These are phyloP conservation scores for Lucilia cuprina DNA, from an alignment of 1,140 invertebrate genomes.

Conservation along the genomic window DNA sequence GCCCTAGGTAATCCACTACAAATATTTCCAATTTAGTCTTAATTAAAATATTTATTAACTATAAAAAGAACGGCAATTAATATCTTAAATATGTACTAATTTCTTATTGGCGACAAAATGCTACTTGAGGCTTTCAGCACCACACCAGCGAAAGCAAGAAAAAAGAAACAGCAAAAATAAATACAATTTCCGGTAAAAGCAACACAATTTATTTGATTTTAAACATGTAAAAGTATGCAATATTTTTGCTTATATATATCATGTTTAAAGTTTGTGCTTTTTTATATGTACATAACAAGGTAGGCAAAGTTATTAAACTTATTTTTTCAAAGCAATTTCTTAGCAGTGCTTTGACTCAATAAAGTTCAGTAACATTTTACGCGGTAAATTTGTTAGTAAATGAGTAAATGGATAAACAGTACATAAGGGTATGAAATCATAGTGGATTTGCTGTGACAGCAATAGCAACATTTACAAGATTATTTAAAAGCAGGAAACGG, in stretches of 20 bases:
- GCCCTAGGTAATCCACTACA: no score
- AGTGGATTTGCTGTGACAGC: no score
- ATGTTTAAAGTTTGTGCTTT: neutral
- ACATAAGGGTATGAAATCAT: neutral
- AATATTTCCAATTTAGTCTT: no score
- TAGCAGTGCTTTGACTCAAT: neutral
- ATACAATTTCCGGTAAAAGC: neutral
- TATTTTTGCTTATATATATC: neutral
- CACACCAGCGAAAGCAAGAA: neutral
- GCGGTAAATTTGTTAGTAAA: neutral
- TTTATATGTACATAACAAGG: no score
- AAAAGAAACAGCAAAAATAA: neutral
- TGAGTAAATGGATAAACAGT: neutral
- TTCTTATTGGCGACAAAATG: no score
- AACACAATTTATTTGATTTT: neutral
- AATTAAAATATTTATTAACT: no score
- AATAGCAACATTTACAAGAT: neutral
- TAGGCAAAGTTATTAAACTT: neutral
- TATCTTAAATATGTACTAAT: no score
- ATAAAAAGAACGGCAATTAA: no score
- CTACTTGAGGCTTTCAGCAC: no score
- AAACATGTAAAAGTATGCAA: neutral
- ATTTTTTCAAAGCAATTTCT: neutral
- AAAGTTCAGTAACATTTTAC: neutral
- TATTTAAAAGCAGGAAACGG: neutral